phyloP scores from a whole-genome alignment of 2,113 vertebrate genomes.

The Rhodinocichla rosea region DNA sequence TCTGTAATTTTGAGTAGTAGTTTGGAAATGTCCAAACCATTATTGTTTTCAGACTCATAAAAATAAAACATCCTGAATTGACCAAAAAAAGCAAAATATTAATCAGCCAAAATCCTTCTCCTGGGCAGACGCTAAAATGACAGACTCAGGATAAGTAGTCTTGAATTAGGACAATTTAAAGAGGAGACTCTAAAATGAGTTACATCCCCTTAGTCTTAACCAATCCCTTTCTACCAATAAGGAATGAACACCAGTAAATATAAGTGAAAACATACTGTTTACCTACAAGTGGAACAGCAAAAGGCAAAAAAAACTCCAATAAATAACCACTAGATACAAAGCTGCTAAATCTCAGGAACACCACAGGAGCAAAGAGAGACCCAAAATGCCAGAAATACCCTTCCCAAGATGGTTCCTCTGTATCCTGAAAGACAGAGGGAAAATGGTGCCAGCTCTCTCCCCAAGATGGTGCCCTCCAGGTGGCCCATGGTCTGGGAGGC shows the following conservation, averaged over 20 bases:
- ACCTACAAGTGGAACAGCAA: not conserved
- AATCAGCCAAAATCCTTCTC: not conserved
- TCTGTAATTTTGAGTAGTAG: not conserved
- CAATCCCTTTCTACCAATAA: not conserved
- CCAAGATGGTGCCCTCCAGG: not conserved
- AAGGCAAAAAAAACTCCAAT: no score
- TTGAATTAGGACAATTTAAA: not conserved
- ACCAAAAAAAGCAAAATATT: not conserved
- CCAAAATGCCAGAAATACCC: not conserved
- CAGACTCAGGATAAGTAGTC: not conserved
- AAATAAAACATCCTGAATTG: not conserved
- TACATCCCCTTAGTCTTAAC: no score
- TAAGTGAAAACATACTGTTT: not conserved
- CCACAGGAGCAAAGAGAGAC: not conserved
- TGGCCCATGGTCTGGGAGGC: not conserved
- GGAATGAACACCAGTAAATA: fast-evolving
- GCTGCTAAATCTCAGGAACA: not conserved
- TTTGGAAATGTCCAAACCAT: not conserved
- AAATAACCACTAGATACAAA: not conserved
- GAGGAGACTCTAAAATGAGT: not conserved
- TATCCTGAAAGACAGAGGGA: not conserved
- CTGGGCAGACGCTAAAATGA: not conserved
- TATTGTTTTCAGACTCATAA: not conserved
- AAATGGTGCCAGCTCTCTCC: not conserved
- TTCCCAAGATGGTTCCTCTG: fast-evolving